Percentiles rank a stretch among this genome's conserved stretches.
phyloP scores from a whole-genome alignment of 2,888 invertebrate genomes.

The Phyllotreta cruciferae region DNA sequence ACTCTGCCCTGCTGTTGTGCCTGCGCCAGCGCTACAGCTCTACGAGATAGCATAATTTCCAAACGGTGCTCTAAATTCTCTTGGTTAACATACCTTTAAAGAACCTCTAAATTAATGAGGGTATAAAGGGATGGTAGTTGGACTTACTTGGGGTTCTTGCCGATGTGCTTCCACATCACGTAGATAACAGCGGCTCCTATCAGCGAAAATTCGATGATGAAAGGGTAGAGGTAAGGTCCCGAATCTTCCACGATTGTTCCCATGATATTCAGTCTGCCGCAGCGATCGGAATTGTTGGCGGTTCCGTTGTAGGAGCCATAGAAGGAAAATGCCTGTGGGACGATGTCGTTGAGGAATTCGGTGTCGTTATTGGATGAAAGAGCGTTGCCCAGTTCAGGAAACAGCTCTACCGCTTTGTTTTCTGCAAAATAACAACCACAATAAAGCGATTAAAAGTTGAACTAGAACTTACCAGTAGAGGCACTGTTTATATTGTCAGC shows the following conservation, averaged over 20 bases:
- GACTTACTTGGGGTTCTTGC: conserved; percentile 80
- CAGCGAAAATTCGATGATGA: conserved; percentile 94
- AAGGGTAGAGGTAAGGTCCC: conserved; percentile 93
- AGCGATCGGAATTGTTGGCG: conserved; percentile 66
- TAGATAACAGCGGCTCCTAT: conserved; percentile 95
- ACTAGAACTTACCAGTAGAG: conserved; percentile 17
- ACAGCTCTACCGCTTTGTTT: conserved; percentile 46
- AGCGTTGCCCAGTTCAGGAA: conserved; percentile 41
- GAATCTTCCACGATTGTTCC: conserved; percentile 91
- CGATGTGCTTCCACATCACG: conserved; percentile 96
- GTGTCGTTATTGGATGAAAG: conserved; percentile 46
- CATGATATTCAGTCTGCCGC: conserved; percentile 88
- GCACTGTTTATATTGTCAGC: conserved; percentile 51
- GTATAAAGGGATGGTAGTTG: conserved; percentile 7
- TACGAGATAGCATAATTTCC: conserved; percentile 86
- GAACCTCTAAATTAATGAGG: not conserved
- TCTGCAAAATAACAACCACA: conserved; percentile 42
- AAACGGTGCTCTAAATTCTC: conserved; percentile 88
- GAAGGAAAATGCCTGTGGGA: conserved; percentile 53
- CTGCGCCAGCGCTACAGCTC: conserved; percentile 85
- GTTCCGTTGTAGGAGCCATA: conserved; percentile 41
- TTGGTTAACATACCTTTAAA: conserved; percentile 69
- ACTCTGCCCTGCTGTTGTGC: conserved; percentile 84
- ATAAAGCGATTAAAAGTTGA: not conserved
- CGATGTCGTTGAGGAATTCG: conserved; percentile 53